Conservation (phyloP, 1,140 invertebrate genomes). For the Yoshiicerus persimilis region DNA sequence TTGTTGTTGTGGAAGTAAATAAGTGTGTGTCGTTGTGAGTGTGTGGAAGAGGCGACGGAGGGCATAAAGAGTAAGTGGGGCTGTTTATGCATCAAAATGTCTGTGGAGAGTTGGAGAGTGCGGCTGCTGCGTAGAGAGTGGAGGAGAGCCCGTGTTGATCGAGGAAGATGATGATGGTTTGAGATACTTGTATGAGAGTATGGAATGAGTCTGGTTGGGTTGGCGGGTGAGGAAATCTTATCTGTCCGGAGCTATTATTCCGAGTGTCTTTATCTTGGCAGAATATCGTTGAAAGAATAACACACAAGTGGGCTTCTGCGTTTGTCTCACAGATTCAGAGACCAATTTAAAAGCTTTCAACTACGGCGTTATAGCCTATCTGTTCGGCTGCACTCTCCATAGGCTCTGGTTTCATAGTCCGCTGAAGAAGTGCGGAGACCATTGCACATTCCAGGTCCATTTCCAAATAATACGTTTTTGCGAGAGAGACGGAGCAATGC, state of each 20-base stretch:
- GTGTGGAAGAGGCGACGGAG: not conserved
- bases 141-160: not conserved
- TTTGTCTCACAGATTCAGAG: conserved; percentile 27
- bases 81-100: not conserved
- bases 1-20: not conserved
- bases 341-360: conserved; percentile 48
- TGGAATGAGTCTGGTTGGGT: conserved; percentile 6
- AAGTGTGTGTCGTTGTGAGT: not conserved
- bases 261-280: conserved; percentile 45
- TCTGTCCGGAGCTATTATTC: conserved; percentile 44
- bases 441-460: not conserved
- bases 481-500: not conserved
- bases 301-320: not conserved
- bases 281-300: conserved; percentile 41
- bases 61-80: not conserved
- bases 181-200: conserved; percentile 23
- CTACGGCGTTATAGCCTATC: conserved; percentile 43
- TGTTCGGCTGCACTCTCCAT: not conserved
- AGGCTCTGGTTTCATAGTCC: not conserved
- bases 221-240: conserved; percentile 31
- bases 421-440: too few relatives aligned
- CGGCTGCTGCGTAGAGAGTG: not conserved
- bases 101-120: not conserved
- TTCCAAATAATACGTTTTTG: not conserved
- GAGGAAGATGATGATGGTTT: conserved; percentile 25